phyloP scores from a whole-genome alignment of 1,140 invertebrate genomes.

The Drosophila quadrilineata region DNA sequence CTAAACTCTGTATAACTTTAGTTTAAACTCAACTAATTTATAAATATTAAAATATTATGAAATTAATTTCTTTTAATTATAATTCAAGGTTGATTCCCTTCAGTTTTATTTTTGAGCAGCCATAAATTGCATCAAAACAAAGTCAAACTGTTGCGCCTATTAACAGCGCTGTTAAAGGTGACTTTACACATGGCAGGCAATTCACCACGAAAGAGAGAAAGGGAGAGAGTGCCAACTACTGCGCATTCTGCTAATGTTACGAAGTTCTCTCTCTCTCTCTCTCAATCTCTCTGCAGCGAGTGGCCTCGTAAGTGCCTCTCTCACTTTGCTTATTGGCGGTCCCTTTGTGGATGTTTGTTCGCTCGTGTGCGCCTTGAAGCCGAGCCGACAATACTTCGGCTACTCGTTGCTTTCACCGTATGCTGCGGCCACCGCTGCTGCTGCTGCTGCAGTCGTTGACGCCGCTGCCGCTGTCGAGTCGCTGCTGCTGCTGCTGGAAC shows the following conservation, averaged over 20 bases:
- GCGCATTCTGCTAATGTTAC: conserved; percentile 25
- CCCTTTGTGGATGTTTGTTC: background rate
- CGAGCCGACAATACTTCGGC: conserved; percentile 25
- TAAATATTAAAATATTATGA: background rate
- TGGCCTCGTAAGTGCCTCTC: too few relatives aligned
- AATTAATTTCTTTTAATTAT: background rate
- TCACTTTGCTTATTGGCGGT: conserved; percentile 37
- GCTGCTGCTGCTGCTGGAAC: too few relatives aligned
- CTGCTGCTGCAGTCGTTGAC: background rate
- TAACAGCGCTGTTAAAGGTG: conserved; percentile 12
- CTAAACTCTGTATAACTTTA: too few relatives aligned
- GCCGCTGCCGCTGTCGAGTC: conserved; percentile 33
- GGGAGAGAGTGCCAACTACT: conserved; percentile 33
- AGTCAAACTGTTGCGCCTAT: conserved; percentile 70
- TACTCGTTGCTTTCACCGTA: conserved; percentile 45
- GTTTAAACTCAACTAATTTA: too few relatives aligned
- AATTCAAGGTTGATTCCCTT: background rate
- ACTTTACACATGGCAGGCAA: conserved; percentile 2
- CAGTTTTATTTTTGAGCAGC: background rate
- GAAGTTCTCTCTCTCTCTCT: conserved; percentile 24
- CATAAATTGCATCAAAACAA: background rate
- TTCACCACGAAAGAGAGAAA: conserved; percentile 27
- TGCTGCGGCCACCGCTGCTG: background rate
- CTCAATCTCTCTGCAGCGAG: too few relatives aligned
- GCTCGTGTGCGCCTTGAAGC: background rate